Conservation (phyloP, 2,888 invertebrate genomes). For the Synanthedon myopaeformis region DNA sequence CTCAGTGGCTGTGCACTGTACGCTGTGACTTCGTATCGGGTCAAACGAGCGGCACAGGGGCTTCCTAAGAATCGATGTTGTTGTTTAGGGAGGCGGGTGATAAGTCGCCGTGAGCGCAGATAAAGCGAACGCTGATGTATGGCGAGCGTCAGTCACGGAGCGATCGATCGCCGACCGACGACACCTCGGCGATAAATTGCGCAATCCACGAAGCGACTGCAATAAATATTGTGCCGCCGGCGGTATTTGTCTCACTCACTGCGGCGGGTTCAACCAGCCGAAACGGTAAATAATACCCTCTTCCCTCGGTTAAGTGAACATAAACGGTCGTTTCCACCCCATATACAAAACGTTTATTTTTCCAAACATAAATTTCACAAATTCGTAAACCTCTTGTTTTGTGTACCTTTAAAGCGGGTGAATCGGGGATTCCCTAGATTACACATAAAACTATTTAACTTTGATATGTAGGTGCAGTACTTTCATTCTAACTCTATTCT, state of each 20-base stretch:
- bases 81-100: constrained; percentile 38
- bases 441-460: too few relatives aligned
- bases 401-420: constrained; percentile 11
- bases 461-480: too few relatives aligned
- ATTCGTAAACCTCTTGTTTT: constrained; percentile 50
- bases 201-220: constrained; percentile 66
- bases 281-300: constrained; percentile 71
- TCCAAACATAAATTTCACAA: constrained; percentile 66
- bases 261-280: constrained; percentile 66
- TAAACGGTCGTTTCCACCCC: constrained; percentile 71
- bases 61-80: constrained; percentile 31
- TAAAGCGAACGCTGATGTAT: constrained; percentile 64
- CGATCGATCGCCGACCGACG: constrained; percentile 61
- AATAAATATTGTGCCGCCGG: constrained; percentile 62
- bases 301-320: constrained; percentile 71
- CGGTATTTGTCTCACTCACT: constrained; percentile 68
- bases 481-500: too few relatives aligned
- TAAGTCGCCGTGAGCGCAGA: constrained; percentile 65
- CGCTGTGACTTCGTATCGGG: constrained; percentile 27
- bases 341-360: constrained; percentile 68
- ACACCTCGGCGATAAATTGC: constrained; percentile 68
- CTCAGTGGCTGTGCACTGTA: constrained; percentile 33
- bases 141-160: constrained; percentile 54
- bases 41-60: constrained; percentile 40
- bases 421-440: constrained; percentile 1